These are phyloP conservation scores for Drosophila falleni DNA, from an alignment of 2,888 invertebrate species.

Conservation along the genomic window DNA sequence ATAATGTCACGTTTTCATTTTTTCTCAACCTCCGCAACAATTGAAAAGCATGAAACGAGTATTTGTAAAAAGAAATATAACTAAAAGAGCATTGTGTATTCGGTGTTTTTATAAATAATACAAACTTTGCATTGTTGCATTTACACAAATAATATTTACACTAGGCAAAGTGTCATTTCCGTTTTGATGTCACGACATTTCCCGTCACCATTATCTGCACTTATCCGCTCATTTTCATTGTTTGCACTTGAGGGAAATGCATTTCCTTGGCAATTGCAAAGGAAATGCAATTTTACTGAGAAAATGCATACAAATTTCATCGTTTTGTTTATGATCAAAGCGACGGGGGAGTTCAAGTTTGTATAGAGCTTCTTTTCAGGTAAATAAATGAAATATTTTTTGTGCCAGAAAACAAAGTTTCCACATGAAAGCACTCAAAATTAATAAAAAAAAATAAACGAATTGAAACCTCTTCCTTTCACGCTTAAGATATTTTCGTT, in stretches of 20 bases:
- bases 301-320: slow-evolving; percentile 5
- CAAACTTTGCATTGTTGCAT: slow-evolving; percentile 1
- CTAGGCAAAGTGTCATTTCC: slow-evolving; percentile 54
- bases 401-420: slow-evolving; percentile 8
- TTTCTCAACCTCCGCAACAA: not conserved
- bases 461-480: not conserved
- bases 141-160: slow-evolving; percentile 28
- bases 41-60: not conserved
- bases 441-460: slow-evolving; percentile 14
- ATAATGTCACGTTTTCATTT: slow-evolving; percentile 8
- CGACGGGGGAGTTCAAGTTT: not conserved
- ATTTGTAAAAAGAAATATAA: not conserved
- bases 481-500: not conserved
- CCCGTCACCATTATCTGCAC: slow-evolving; percentile 45
- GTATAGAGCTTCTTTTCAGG: slow-evolving; percentile 1
- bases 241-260: slow-evolving; percentile 33
- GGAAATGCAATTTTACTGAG: not conserved
- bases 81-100: slow-evolving; percentile 9
- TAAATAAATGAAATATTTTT: slow-evolving; percentile 11
- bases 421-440: slow-evolving; percentile 5
- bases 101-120: not conserved
- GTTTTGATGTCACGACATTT: slow-evolving; percentile 48
- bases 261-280: slow-evolving; percentile 46
- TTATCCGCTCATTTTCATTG: slow-evolving; percentile 42
- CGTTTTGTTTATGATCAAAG: not conserved